Evolutionary conservation across 1,140 invertebrate genomes (phyloP), one percentile per base, ranked within the genome.

Genomic region (Potamilus streckersoni): DNA sequence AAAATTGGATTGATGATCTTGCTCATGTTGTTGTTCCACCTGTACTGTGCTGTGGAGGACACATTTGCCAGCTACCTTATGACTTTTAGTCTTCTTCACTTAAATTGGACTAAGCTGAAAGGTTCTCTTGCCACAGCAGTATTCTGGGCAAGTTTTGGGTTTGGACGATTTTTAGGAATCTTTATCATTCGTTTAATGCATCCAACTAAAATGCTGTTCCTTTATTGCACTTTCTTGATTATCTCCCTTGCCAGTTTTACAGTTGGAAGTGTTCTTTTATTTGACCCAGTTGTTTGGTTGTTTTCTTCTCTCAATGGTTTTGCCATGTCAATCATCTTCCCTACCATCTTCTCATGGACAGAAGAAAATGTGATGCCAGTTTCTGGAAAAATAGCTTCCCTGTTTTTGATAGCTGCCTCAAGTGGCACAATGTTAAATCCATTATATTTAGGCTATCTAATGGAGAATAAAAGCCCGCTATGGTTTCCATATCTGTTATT

Each of bases 41-140:
- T 71, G 15, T 85, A 85, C 57, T 82, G 78, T 31, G 78, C 73
- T 65, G 77, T 83, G 14, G 83, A 84, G 66, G 83, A 84, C 69
- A 82, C 74, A 16, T 81, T 80, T 69, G 69, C 78, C 8, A 69
- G 77, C 27, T 84, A 73, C 67, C 59, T 84, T 49, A 70, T 76
- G 38, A 79, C 80, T 6, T 84, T 84, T 76, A 74, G 79, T 55
- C 77, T 82, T 0, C 73, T 69, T 62, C 74, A 80, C 62, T 65
- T 83, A 55, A 60, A 63, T 16, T 83, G 81, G 79, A 73, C 19
- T 55, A 83, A 82, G 66, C 61, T 76, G 49, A 69, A 64, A 56
- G 78, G 76, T 19, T 78, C 78, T n/a, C 74, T 66, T 63, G 67
- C 81, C 19, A 82, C 76, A 11, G 76, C 80, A 20, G 66, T 72